Evolutionary conservation across 2,797 vertebrate genomes (phyloP), one percentile per base, ranked within the genome.

Genomic region (Orientallactaga sibirica): DNA sequence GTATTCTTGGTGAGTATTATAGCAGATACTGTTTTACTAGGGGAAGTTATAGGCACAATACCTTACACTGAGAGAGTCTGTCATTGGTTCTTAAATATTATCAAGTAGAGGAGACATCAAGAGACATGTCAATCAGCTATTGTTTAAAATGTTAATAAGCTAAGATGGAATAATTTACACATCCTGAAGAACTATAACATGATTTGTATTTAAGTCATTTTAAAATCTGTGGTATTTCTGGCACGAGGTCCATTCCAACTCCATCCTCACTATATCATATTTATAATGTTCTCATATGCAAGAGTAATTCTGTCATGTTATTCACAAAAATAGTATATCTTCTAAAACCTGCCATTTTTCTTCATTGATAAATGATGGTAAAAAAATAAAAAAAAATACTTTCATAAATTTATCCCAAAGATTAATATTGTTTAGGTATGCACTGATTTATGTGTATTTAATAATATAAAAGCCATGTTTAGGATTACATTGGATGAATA

Each of bases 271-370:
- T 73, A 15, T 1, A 76, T 62, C 43, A 48, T 25, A 67, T 75
- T 66, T 87, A 78, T 89, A 24, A 84, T 89, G 22, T 43, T 61
- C 5, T 94, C 7, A 58, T 48, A 37, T 91, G 41, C 91, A 91
- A 80, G 1, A 71, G 25, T 48, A 86, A 86, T 79, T 90, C 1
- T 80, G 3, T 83, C 2, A 0, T 64, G 64, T 66, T 88, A 48
- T 86, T 94, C 66, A 81, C 87, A 94, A 8, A 91, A 94, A 81
- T 11, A 73, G 82, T 86, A 20, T 73, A 4, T 71, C 86, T 91
- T 87, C 29, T 66, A 16, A 90, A 89, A 66, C 55, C 27, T 93
- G 5, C 15, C 29, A 61, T 84, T 37, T 81, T 2, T 74, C 20
- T 87, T 70, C 8, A 2, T 73, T 95, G 33, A 33, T 92, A 88